Evolutionary conservation across 1,140 invertebrate species (phyloP).

Genomic region (Drosophila watanabei): DNA sequence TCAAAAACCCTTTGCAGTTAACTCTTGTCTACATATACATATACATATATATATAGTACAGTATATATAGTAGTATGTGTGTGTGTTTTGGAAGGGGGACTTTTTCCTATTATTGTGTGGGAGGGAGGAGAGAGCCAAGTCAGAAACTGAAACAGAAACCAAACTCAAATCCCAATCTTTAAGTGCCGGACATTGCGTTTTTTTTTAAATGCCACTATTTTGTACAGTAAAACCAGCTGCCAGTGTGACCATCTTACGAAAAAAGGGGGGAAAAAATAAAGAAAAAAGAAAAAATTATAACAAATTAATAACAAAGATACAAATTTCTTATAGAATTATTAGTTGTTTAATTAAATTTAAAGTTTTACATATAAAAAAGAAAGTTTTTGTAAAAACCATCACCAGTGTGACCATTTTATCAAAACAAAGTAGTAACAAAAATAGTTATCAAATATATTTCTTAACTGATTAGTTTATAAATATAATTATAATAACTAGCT

Average conservation of each 20-base stretch:
- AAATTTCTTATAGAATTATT: background rate
- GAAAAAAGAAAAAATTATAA: too few relatives aligned
- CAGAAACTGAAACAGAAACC: slow-evolving; percentile 31
- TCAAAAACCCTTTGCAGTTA: slow-evolving; percentile 76
- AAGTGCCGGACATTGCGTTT: slow-evolving; percentile 62
- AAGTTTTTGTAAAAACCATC: too few relatives aligned
- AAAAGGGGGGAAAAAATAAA: background rate
- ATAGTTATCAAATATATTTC: too few relatives aligned
- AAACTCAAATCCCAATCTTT: slow-evolving; percentile 38
- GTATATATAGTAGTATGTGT: slow-evolving; percentile 4
- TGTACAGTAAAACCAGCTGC: slow-evolving; percentile 2
- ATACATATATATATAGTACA: background rate
- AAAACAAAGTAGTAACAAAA: too few relatives aligned
- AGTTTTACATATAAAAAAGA: too few relatives aligned
- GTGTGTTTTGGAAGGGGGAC: slow-evolving; percentile 17
- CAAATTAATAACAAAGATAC: too few relatives aligned
- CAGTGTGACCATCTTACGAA: background rate
- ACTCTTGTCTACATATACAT: slow-evolving; percentile 20
- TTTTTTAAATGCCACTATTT: slow-evolving; percentile 14
- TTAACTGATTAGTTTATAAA: too few relatives aligned
- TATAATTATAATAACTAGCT: too few relatives aligned
- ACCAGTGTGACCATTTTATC: too few relatives aligned
- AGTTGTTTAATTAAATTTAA: too few relatives aligned
- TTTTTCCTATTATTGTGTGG: slow-evolving; percentile 13
- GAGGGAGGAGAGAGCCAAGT: slow-evolving; percentile 11